These are phyloP conservation scores for Cataglyphis hispanica DNA, from an alignment of 1,140 invertebrate genomes.

Conservation along the genomic window DNA sequence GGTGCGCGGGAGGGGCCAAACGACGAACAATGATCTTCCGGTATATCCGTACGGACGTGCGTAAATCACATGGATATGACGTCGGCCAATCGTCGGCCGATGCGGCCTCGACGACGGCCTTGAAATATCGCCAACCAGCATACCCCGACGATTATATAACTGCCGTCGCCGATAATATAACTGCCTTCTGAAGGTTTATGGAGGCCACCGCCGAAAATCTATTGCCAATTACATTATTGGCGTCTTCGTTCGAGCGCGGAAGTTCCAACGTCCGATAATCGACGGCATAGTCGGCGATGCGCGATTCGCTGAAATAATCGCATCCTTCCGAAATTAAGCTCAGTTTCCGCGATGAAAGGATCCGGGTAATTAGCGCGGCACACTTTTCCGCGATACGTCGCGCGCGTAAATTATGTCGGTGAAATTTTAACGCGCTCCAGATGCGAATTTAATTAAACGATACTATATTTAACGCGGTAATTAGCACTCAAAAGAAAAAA, in stretches of 20 bases:
- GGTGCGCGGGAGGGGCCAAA: background rate
- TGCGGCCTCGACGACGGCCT: slow-evolving; percentile 31
- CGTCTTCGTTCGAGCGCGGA: background rate
- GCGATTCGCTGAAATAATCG: background rate
- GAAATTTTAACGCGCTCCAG: slow-evolving; percentile 33
- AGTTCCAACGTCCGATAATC: background rate
- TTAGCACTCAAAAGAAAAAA: slow-evolving; percentile 39
- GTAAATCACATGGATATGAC: slow-evolving; percentile 64
- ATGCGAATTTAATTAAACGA: slow-evolving; percentile 60
- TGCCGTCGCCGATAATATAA: slow-evolving; percentile 38
- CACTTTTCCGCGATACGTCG: slow-evolving; percentile 23
- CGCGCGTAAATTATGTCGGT: slow-evolving; percentile 34
- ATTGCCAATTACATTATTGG: slow-evolving; percentile 42
- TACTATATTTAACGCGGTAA: slow-evolving; percentile 42
- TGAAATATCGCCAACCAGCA: slow-evolving; percentile 48
- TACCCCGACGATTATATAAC: slow-evolving; percentile 60
- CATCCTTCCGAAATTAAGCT: background rate
- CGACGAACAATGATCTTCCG: slow-evolving; percentile 71
- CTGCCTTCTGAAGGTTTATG: slow-evolving; percentile 54
- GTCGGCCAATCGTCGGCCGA: slow-evolving; percentile 61
- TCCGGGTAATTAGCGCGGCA: slow-evolving; percentile 27
- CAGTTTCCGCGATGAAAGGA: slow-evolving; percentile 13
- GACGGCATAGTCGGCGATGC: background rate
- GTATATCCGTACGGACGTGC: slow-evolving; percentile 53
- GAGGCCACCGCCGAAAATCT: slow-evolving; percentile 5